Base-by-base conservation (phyloP, 2,888 invertebrate species). In the Lamellibrachia columna region DNA sequence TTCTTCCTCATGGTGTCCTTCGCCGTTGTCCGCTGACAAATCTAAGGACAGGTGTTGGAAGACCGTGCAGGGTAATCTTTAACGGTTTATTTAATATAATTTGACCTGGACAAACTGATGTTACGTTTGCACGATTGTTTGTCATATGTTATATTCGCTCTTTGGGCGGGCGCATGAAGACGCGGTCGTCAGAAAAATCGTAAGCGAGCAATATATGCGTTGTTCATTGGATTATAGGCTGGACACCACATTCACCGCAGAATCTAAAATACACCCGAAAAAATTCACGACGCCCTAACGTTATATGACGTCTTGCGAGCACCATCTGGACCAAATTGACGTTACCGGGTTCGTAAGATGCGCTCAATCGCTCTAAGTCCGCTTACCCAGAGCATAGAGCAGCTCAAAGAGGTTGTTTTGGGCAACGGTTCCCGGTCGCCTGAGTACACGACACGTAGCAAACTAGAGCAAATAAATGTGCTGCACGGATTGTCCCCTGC, bases 1-100 rank as follows among this genome's bases (percentile, higher is more conserved):
- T 75, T 22, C 22, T 75, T 15, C 75, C 22, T 75, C 75, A 75
- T 75, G 75, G 75, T 75, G 75, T 75, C 75, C 75, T 75, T 75
- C 75, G 75, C 75, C 75, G 22, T 22, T 22, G 75, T 75, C 75
- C 75, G 75, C 75, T 75, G 75, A 75, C 75, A 75, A 75, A 75
- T 75, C 75, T 22, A 75, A 75, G 75, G 75, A 75, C 75, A n/a
- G 75, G 75, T 75, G 75, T 75, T 75, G 75, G 75, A 75, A 75
- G 75, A 75, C 75, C 75, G 75, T 75, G 75, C n/a, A 75, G 22
- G 75, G 75, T 75, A 75, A 15, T 75, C 40, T 40, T 75, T 11
- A 22, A 75, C 75, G 4, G 75, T 75, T 75, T 75, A 75, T 11
- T 75, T 75, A 15, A 75, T 15, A 15, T 22, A 75, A 75, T 75